phyloP scores from a whole-genome alignment of 1,140 invertebrate species.

The Leptinotarsa undecemlineata region DNA sequence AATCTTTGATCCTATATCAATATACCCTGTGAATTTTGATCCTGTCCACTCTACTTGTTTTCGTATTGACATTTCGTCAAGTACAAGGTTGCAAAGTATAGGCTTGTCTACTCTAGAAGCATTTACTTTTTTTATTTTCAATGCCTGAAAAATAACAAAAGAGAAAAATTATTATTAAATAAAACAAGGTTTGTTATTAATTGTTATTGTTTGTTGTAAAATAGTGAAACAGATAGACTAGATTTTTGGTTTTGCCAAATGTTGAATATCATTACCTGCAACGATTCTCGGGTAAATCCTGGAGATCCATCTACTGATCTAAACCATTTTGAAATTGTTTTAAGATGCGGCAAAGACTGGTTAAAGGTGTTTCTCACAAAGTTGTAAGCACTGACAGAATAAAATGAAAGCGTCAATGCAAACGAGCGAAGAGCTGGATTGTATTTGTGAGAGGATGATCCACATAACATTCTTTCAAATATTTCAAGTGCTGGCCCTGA shows the following conservation, averaged over 20 bases:
- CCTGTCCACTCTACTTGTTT: conserved; percentile 49
- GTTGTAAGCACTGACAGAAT: conserved; percentile 34
- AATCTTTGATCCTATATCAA: conserved; percentile 48
- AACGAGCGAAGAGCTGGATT: conserved; percentile 22
- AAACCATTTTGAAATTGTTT: conserved; percentile 55
- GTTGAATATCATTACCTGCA: conserved; percentile 30
- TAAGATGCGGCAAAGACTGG: conserved; percentile 47
- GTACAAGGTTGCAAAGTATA: conserved; percentile 43
- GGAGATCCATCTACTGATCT: conserved; percentile 48
- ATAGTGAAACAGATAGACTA: too few species aligned
- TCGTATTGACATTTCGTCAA: conserved; percentile 55
- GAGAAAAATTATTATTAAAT: conserved; percentile 32
- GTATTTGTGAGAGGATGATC: neutral
- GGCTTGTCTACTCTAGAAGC: neutral
- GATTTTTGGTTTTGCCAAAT: too few species aligned
- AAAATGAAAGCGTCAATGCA: conserved; percentile 38
- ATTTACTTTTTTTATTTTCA: conserved; percentile 28
- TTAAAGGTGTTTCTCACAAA: conserved; percentile 35
- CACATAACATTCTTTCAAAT: neutral
- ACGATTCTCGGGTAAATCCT: conserved; percentile 53
- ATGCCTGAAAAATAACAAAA: conserved; percentile 29
- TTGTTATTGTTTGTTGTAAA: too few species aligned
- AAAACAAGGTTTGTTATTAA: too few species aligned
- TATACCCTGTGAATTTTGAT: conserved; percentile 43
- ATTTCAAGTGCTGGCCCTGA: conserved; percentile 14